A percentile compares a stretch with the other conserved stretches of the same genome.
These are phyloP conservation scores for Pelmatolapia mariae DNA, from an alignment of 2,113 vertebrate genomes.

Conservation along the genomic window DNA sequence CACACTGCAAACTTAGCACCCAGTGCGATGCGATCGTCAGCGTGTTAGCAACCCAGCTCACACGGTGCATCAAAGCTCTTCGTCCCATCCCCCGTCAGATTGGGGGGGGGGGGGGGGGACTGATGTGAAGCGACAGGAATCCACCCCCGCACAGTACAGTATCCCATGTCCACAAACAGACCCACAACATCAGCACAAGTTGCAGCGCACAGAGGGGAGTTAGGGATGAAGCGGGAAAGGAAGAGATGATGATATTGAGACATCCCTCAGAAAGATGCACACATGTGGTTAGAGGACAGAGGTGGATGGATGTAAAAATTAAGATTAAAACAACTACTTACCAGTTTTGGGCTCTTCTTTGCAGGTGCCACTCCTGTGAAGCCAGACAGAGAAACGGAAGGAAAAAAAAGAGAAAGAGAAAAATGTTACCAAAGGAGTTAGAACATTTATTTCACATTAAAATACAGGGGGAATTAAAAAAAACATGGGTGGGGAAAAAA, in stretches of 20 bases:
- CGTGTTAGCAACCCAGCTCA: constrained; percentile 49
- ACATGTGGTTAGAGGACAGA: neutral
- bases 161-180: constrained; percentile 28
- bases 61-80: constrained; percentile 52
- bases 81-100: constrained; percentile 10
- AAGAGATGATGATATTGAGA: neutral
- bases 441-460: constrained; percentile 34
- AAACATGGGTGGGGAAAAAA: neutral
- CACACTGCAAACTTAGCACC: constrained; percentile 29
- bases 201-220: neutral
- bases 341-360: constrained; percentile 99
- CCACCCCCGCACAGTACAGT: constrained; percentile 34
- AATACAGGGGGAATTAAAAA: neutral
- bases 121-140: constrained; percentile 35
- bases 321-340: constrained; percentile 72
- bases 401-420: constrained; percentile 30
- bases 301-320: neutral
- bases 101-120: neutral
- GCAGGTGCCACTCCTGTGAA: constrained; percentile 91
- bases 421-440: constrained; percentile 38
- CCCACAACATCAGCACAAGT: constrained; percentile 34
- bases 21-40: constrained; percentile 25
- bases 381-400: constrained; percentile 42
- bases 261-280: neutral
- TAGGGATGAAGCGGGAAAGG: neutral